These are phyloP conservation scores for Tricholaema leucomelas DNA, from an alignment of 2,113 vertebrate genomes.

Conservation along the genomic window DNA sequence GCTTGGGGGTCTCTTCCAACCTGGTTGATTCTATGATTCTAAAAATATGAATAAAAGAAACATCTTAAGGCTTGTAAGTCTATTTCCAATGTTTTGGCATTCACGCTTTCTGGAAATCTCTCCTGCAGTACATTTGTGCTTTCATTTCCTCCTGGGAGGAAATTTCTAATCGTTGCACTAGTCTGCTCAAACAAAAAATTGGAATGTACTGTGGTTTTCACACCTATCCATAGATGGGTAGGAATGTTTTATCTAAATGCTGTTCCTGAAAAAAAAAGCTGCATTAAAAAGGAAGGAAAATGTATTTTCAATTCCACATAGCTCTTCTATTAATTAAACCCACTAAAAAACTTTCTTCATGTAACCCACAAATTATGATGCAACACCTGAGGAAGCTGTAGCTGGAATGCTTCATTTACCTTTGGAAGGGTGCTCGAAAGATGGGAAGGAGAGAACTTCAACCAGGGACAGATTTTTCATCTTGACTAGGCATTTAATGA, in stretches of 20 bases:
- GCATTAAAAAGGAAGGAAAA: not conserved
- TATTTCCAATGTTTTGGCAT: not conserved
- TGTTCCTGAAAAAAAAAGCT: not conserved
- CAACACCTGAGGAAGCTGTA: not conserved
- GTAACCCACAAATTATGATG: not conserved
- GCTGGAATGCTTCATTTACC: conserved; percentile 12
- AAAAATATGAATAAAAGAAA: not conserved
- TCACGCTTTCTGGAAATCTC: not conserved
- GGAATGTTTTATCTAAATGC: not conserved
- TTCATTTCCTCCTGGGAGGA: not conserved
- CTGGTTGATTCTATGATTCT: too few relatives aligned
- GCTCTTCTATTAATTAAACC: not conserved
- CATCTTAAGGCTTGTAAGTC: not conserved
- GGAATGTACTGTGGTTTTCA: not conserved
- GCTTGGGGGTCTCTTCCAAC: too few relatives aligned
- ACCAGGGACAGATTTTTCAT: not conserved
- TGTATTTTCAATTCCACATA: not conserved
- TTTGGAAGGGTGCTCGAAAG: not conserved
- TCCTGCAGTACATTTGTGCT: not conserved
- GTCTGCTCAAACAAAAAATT: not conserved
- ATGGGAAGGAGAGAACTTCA: not conserved
- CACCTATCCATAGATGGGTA: not conserved
- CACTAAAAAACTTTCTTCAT: not conserved
- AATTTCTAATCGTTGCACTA: not conserved
- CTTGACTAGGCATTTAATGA: conserved; percentile 15